Evolutionary conservation across 2,888 invertebrate species (phyloP).

Genomic region (Stenotaenia linearis): DNA sequence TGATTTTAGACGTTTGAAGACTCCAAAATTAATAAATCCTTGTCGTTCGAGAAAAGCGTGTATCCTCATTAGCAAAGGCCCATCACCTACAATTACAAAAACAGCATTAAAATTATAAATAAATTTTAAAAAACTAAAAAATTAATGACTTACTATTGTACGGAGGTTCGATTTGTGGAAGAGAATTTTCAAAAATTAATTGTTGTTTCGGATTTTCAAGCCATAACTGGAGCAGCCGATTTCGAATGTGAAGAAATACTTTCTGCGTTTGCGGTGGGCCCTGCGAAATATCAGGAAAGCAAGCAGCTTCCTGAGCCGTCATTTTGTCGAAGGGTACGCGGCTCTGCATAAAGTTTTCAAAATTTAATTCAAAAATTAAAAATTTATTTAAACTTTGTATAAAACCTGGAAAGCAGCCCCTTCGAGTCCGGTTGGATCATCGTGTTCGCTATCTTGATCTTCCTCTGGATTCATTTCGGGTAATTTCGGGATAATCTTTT

Average conservation of each 20-base stretch:
- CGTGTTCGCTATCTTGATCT: constrained; percentile 53
- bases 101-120: not conserved
- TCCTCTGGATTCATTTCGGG: constrained; percentile 42
- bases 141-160: constrained; percentile 65
- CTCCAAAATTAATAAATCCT: constrained; percentile 96
- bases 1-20: constrained; percentile 74
- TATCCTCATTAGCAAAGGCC: constrained; percentile 70
- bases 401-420: constrained; percentile 72
- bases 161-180: constrained; percentile 75
- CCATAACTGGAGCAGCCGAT: constrained; percentile 88
- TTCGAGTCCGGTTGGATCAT: constrained; percentile 64
- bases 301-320: constrained; percentile 86
- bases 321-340: constrained; percentile 89
- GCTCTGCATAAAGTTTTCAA: constrained; percentile 55
- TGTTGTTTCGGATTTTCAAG: constrained; percentile 91
- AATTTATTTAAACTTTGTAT: not conserved
- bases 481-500: constrained; percentile 40
- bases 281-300: constrained; percentile 84
- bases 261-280: constrained; percentile 75
- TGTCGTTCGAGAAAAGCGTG: constrained; percentile 90
- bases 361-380: not conserved
- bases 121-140: not conserved
- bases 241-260: constrained; percentile 85
- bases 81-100: constrained; percentile 55
- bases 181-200: constrained; percentile 70